These are phyloP conservation scores for Chaenodraco wilsoni DNA, from an alignment of 2,797 vertebrate species.

Conservation along the genomic window DNA sequence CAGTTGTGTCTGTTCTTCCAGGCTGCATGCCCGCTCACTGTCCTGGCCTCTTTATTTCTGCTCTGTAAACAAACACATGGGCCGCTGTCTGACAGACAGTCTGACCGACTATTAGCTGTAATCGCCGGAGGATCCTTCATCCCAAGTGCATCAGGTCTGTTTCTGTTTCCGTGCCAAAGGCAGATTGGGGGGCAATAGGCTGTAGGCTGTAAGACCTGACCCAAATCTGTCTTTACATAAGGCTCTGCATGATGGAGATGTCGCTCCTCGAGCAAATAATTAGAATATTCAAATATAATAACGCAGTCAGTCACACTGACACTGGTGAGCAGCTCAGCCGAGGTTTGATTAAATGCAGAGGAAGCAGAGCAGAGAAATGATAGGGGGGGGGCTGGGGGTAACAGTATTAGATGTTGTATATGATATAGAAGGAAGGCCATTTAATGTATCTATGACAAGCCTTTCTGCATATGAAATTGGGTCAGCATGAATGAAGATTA, in stretches of 20 bases:
- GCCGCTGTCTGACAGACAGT: constrained; percentile 36
- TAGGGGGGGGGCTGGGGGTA: constrained; percentile 23
- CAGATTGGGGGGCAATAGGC: constrained; percentile 51
- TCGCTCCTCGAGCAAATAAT: constrained; percentile 63
- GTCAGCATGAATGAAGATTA: constrained; percentile 24
- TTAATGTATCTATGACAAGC: constrained; percentile 53
- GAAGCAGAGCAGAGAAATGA: constrained; percentile 29
- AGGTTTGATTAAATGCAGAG: constrained; percentile 55
- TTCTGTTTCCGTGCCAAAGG: constrained; percentile 68
- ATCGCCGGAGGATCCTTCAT: constrained; percentile 62
- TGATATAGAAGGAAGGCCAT: constrained; percentile 54
- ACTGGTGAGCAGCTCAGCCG: constrained; percentile 36
- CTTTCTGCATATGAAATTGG: constrained; percentile 37
- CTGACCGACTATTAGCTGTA: constrained; percentile 47
- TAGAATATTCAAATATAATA: constrained; percentile 71
- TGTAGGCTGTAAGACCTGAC: constrained; percentile 67
- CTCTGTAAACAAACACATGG: constrained; percentile 45
- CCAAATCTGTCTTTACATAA: constrained; percentile 76
- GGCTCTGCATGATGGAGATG: constrained; percentile 66
- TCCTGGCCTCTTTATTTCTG: constrained; percentile 36
- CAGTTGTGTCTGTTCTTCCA: constrained; percentile 7
- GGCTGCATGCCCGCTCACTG: constrained; percentile 16
- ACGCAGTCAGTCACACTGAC: constrained; percentile 54
- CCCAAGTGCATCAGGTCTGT: constrained; percentile 64
- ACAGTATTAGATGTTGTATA: constrained; percentile 48